These are phyloP conservation scores for Megalopta genalis DNA, from an alignment of 1,140 invertebrate species.

Conservation along the genomic window DNA sequence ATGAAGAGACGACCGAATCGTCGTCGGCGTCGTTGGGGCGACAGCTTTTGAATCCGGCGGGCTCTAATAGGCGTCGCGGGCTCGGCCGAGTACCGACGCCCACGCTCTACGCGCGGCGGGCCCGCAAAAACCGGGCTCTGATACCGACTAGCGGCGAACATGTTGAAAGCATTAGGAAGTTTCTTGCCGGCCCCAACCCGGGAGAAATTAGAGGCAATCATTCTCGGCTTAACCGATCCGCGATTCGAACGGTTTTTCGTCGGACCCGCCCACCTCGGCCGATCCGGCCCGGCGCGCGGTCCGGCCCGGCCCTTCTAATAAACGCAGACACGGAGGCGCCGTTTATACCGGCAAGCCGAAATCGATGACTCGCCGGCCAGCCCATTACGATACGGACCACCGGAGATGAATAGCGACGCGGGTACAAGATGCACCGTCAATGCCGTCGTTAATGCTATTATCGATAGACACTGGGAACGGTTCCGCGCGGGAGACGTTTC, in stretches of 20 bases:
- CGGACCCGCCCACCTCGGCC: neutral
- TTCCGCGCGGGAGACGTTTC: neutral
- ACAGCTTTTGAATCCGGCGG: constrained; percentile 28
- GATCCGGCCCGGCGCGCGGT: constrained; percentile 16
- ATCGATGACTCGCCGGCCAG: neutral
- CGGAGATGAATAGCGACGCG: neutral
- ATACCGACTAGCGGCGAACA: constrained; percentile 64
- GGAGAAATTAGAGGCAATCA: constrained; percentile 76
- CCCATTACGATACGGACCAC: constrained; percentile 1
- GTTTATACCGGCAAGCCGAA: constrained; percentile 3
- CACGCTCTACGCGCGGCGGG: constrained; percentile 1
- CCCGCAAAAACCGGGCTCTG: constrained; percentile 53
- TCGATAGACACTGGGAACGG: neutral
- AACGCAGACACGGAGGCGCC: neutral
- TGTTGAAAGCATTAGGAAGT: constrained; percentile 76
- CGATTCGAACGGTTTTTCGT: constrained; percentile 68
- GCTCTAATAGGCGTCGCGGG: constrained; percentile 28
- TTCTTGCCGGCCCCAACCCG: constrained; percentile 64
- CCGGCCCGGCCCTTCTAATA: constrained; percentile 53
- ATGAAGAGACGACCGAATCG: constrained; percentile 34
- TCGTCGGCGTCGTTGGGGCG: constrained; percentile 9
- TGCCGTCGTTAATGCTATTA: neutral
- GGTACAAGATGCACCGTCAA: neutral
- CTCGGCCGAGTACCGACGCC: constrained; percentile 15
- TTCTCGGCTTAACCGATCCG: constrained; percentile 74